phyloP scores from a whole-genome alignment of 2,797 vertebrate genomes.

The Hippopotamyrus pictus region DNA sequence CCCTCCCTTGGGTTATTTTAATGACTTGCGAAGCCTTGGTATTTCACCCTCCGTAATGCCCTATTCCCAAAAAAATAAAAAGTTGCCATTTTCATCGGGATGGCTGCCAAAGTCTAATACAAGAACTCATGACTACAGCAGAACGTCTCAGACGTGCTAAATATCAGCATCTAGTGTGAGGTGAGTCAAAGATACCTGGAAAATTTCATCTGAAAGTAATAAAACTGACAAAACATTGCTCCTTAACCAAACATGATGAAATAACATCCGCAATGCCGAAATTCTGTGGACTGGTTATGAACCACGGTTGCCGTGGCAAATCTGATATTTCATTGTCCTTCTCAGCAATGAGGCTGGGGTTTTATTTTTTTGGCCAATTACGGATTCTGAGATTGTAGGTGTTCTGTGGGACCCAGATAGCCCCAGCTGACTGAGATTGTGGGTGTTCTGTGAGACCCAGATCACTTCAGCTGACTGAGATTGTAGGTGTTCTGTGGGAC shows the following conservation, averaged over 20 bases:
- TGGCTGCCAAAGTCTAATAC: neutral
- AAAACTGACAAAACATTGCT: neutral
- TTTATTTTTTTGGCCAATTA: neutral
- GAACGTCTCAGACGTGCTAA: neutral
- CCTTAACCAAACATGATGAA: conserved; percentile 1
- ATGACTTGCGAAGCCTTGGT: neutral
- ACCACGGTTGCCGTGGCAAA: neutral
- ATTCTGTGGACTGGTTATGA: neutral
- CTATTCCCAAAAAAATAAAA: neutral
- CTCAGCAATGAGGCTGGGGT: neutral
- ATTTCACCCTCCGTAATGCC: neutral
- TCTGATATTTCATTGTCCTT: neutral
- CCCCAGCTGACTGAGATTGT: neutral
- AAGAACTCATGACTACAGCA: neutral
- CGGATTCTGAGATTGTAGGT: neutral
- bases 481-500: neutral
- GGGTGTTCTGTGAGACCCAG: neutral
- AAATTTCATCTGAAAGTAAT: neutral
- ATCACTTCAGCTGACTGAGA: neutral
- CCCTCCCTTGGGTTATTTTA: neutral
- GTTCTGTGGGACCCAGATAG: neutral
- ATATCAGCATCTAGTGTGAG: neutral
- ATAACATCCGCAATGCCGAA: neutral
- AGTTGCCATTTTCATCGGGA: neutral
- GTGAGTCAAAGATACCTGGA: neutral